These are phyloP conservation scores for Pardalotus punctatus DNA, from an alignment of 2,113 vertebrate species.

Conservation along the genomic window DNA sequence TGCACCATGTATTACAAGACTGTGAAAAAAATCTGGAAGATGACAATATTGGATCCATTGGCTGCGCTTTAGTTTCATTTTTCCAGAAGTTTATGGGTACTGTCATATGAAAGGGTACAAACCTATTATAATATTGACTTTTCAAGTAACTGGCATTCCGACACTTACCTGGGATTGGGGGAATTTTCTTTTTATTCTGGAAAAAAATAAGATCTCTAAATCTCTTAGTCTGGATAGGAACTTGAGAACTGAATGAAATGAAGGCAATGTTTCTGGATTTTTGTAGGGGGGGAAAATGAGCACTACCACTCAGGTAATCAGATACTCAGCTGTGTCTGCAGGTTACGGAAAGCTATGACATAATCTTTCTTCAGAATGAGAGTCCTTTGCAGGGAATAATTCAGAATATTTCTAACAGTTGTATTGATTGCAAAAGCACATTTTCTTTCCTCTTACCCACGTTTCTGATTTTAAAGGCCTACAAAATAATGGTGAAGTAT, in stretches of 20 bases:
- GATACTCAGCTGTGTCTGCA: not conserved
- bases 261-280: slow-evolving; percentile 13
- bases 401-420: slow-evolving; percentile 27
- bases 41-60: not conserved
- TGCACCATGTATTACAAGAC: not conserved
- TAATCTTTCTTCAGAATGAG: not conserved
- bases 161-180: not conserved
- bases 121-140: not conserved
- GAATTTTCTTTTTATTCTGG: not conserved
- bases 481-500: slow-evolving; percentile 1
- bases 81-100: not conserved
- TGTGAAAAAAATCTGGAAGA: not conserved
- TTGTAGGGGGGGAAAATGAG: not conserved
- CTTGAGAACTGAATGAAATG: not conserved
- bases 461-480: slow-evolving; percentile 34
- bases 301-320: not conserved
- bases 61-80: not conserved
- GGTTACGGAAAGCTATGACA: not conserved
- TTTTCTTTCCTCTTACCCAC: slow-evolving; percentile 12
- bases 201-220: not conserved
- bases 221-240: not conserved
- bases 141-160: not conserved
- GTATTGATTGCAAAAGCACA: slow-evolving; percentile 46
- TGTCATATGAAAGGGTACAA: not conserved
- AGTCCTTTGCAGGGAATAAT: slow-evolving; percentile 13